Base-by-base conservation (phyloP, 2,797 vertebrate genomes). In the Darevskia mixta region DNA sequence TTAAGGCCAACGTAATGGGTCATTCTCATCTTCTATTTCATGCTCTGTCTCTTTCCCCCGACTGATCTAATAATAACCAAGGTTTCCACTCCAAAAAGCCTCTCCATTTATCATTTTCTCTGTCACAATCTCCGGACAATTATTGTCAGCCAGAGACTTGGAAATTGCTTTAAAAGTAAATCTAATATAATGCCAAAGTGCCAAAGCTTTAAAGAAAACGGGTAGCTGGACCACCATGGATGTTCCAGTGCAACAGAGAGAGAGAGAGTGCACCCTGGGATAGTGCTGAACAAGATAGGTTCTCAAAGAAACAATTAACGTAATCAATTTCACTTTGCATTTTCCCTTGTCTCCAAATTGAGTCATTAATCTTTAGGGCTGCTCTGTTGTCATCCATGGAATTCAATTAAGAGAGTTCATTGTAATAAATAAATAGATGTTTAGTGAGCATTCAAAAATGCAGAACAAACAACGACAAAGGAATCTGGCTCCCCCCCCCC, bases 331-430 rank as follows among this genome's bases (percentile, higher is more conserved):
- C 85, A 76, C 83, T 94, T 93, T 92, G 93, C 27, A 15, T 95
- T 95, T 95, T 95, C 92, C 92, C 95, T 95, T 94, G 93, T 95
- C 92, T 95, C 86, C 92, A 94, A 90, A 91, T 95, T 89, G 92
- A 93, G 91, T 94, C 96, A 96, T 96, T 95, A 93, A 94, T 96
- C 95, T 95, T 86, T 94, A 91, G 89, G 92, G 86, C 88, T 92
- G 93, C 92, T 95, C 86, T 90, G 90, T 85, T 95, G 93, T 95
- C 94, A 88, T 92, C 89, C 90, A 80, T 29, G 55, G 90, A 92
- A 92, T 92, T 91, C 81, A 89, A 83, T 93, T 94, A 94, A 92
- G 82, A 91, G 85, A 91, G 29, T 81, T 91, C 85, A 87, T 71
- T 80, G 84, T 83, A 91, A 92, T 94, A 92, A 93, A 91, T 88